These are phyloP conservation scores for Platanista minor DNA, from an alignment of 2,113 vertebrate genomes.

Conservation along the genomic window DNA sequence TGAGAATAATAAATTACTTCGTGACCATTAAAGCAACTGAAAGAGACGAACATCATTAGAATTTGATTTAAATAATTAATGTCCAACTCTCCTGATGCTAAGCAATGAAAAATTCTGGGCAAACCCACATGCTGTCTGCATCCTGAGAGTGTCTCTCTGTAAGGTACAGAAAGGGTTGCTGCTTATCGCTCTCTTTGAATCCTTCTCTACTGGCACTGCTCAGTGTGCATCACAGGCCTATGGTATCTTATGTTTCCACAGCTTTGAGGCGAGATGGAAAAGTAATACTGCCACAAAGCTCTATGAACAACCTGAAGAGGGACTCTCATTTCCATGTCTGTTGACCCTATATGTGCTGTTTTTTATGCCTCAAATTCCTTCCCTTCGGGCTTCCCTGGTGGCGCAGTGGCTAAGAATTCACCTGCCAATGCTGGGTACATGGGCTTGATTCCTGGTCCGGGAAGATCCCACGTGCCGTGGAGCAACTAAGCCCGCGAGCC, in stretches of 20 bases:
- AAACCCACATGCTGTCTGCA: background rate
- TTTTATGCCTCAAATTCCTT: background rate
- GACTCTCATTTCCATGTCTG: background rate
- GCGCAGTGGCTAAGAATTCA: too few species aligned
- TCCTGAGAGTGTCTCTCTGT: background rate
- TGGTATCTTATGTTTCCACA: background rate
- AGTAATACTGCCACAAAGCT: background rate
- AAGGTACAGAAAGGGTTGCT: background rate
- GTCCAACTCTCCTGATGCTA: background rate
- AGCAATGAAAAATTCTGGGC: background rate
- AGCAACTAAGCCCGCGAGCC: too few species aligned
- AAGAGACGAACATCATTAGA: slow-evolving; percentile 18
- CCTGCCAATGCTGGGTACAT: too few species aligned
- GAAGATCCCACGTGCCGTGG: too few species aligned
- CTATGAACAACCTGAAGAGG: background rate
- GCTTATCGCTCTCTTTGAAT: background rate
- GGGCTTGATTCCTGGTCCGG: too few species aligned
- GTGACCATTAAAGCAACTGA: background rate
- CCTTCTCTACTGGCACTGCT: background rate
- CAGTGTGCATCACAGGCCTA: rapidly evolving
- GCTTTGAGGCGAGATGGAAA: background rate
- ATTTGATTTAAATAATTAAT: background rate
- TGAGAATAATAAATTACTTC: slow-evolving; percentile 22
- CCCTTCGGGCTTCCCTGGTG: background rate
- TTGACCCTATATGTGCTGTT: background rate